A percentile compares a stretch with the other conserved stretches of the same genome.
Evolutionary conservation across 2,113 vertebrate species (phyloP).

Genomic region (Megaceryle torquata): DNA sequence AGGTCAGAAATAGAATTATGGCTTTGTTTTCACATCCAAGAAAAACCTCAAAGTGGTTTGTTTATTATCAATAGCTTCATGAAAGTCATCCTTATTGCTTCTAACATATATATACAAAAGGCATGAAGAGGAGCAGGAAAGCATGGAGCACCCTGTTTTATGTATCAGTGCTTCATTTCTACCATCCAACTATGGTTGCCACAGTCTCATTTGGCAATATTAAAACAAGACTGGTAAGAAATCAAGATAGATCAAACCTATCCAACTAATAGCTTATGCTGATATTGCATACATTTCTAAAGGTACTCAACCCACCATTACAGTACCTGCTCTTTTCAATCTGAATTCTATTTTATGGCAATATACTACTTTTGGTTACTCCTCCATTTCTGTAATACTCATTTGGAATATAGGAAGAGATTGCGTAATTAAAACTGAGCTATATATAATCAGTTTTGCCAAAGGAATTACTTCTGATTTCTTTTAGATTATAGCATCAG

Average conservation of each 20-base stretch:
- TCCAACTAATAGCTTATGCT: not conserved
- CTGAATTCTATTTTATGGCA: not conserved
- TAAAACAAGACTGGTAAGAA: not conserved
- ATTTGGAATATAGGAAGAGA: not conserved
- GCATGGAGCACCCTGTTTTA: not conserved
- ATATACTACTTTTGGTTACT: not conserved
- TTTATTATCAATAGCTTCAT: not conserved
- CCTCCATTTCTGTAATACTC: not conserved
- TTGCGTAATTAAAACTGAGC: not conserved
- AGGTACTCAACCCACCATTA: not conserved
- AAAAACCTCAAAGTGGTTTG: not conserved
- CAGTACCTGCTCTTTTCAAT: not conserved
- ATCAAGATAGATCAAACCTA: not conserved
- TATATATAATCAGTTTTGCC: not conserved
- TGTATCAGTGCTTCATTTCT: not conserved
- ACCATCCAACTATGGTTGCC: not conserved
- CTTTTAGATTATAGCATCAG: constrained; percentile 40
- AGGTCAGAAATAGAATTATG: not conserved
- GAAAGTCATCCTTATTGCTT: not conserved
- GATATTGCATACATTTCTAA: not conserved
- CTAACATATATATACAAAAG: not conserved
- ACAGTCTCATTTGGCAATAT: not conserved
- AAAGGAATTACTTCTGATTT: constrained; percentile 6
- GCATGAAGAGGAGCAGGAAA: not conserved
- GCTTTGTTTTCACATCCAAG: not conserved